Base-by-base conservation (phyloP, 1,140 invertebrate species). In the Trachymyrmex cornetzi region DNA sequence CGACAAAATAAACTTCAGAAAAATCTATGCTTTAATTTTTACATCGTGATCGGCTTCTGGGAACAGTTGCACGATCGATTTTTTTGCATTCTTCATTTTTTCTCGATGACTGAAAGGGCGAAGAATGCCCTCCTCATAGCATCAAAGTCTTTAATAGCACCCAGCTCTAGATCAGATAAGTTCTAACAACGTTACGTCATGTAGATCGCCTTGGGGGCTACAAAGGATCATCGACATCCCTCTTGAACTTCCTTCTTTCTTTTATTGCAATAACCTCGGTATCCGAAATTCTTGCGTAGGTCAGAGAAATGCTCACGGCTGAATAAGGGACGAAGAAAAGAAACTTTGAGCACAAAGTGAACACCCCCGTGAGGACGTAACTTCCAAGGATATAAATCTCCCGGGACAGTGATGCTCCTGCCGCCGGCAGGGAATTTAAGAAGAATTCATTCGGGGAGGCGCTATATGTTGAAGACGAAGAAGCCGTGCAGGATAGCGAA, bases 321-420 rank as follows among this genome's bases (percentile, higher is more conserved):
- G 67, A 55, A 87, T 72, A 84, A 88, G 69, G 82, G 87, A 89
- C 66, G 63, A 81, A 90, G 77, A 77, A 90, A 87, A 79, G 55
- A 57, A 69, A 81, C 64, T 90, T 80, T 77, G 77, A 64, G 80
- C 74, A 81, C 57, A 84, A 82, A 77, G 79, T 87, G 89, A 77
- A 79, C 85, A 79, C 71, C 81, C 87, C 75, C 80, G 53, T 63
- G 80, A 74, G 74, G 82, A 57, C 63, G 55, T 66, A 86, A 77
- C 82, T 91, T 86, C 53, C 80, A 88, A 87, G 55, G 79, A 82
- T 92, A 92, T 93, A 93, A 93, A 93, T 93, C 92, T 93, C 85
- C 66, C 81, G 71, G 89, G 93, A 93, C 92, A 93, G 92, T 94
- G 92, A 94, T 92, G 92, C 69, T 86, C 79, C 71, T 69, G 88